Evolutionary conservation across 2,797 vertebrate genomes (phyloP).

Genomic region (Gallinago stenura): DNA sequence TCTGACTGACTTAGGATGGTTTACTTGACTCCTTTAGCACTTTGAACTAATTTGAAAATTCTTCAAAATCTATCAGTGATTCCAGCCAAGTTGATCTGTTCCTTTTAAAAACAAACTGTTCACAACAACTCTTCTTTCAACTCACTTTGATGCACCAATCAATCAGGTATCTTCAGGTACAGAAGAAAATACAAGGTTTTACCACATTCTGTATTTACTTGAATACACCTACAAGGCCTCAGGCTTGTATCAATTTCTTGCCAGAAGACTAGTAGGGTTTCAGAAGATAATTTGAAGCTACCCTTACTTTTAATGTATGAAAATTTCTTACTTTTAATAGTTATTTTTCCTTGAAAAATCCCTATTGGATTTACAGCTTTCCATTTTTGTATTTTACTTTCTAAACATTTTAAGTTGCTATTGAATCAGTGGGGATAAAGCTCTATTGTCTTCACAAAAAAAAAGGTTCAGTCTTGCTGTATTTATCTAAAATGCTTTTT

Average conservation of each 20-base stretch:
- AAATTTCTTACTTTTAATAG: not conserved
- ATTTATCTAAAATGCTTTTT: not conserved
- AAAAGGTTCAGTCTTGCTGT: not conserved
- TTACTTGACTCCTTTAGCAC: not conserved
- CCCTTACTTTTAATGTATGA: not conserved
- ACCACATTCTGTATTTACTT: not conserved
- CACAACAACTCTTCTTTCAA: not conserved
- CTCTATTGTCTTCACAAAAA: not conserved
- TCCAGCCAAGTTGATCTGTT: not conserved
- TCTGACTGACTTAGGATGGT: not conserved
- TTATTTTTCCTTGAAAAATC: not conserved
- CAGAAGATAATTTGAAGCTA: not conserved
- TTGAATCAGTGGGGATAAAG: not conserved
- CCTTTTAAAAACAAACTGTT: not conserved
- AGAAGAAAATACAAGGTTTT: not conserved
- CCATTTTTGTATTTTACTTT: not conserved
- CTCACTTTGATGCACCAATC: not conserved
- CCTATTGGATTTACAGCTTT: not conserved
- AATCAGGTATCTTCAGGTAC: accelerated
- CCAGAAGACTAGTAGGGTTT: not conserved
- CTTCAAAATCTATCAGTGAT: not conserved
- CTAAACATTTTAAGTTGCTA: not conserved
- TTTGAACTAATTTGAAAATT: not conserved
- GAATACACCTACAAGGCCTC: not conserved
- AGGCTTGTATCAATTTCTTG: accelerated